Evolutionary conservation across 2,113 vertebrate species (phyloP), one percentile per base, ranked within the genome.

Genomic region (Catharus minimus): DNA sequence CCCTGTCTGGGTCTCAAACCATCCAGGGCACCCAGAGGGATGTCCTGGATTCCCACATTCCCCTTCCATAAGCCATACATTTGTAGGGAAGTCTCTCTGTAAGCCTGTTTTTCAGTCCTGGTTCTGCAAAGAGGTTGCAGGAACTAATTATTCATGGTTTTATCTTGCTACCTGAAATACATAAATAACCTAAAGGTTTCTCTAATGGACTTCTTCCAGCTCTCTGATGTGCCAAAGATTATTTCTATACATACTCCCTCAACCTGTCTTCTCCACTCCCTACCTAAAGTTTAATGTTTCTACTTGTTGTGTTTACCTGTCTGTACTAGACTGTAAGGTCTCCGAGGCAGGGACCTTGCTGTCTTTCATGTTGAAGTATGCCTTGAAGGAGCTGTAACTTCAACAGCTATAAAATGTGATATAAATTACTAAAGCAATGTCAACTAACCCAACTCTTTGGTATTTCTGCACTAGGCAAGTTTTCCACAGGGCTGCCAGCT

Each of bases 201-300:
- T 86, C 73, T 95, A 90, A 90, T 96, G 96, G 95, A 93, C 88
- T 90, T 85, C 39, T 95, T 95, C 95, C 96, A 97, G 92, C 80
- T 88, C 96, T 97, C 96, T 97, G 96, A 96, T 96, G 95, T 96
- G 92, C 93, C 95, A 96, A 94, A 91, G 94, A 94, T 90, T 92
- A 96, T 95, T 96, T 96, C 90, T 96, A 36, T 91, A 85, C 83
- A 24, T 96, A 94, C 94, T 96, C 94, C 94, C 82, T 95, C 93
- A 95, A 92, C 96, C 94, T 95, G 96, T 95, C 94, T 94, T 95
- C 93, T 94, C 96, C 92, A 94, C 96, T 96, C 96, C 95, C 94
- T 96, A 64, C 73, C 79, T 91, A 46, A 90, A 88, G 90, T 96
- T 95, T 96, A 87, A 90, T 96, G 95, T 97, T 96, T 96, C 92